phyloP scores from a whole-genome alignment of 2,888 invertebrate genomes.

The Panzeria rudis region DNA sequence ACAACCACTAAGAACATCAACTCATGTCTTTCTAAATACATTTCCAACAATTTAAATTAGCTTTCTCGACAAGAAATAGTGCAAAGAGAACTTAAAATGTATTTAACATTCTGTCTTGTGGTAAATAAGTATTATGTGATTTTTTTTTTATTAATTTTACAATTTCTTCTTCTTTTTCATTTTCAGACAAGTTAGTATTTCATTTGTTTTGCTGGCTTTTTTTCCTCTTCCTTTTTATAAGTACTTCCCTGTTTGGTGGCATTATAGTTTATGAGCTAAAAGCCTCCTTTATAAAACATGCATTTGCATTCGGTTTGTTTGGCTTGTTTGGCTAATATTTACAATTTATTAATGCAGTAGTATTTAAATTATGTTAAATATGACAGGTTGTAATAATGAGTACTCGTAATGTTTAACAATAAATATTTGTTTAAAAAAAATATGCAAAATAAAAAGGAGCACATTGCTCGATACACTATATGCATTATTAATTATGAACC shows the following conservation, averaged over 20 bases:
- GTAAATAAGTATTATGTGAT: conserved; percentile 40
- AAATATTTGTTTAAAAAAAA: conserved; percentile 31
- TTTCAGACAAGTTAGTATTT: conserved; percentile 63
- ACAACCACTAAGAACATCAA: conserved; percentile 4
- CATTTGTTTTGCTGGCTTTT: conserved; percentile 4
- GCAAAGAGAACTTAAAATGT: conserved; percentile 22
- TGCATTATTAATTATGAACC: background rate
- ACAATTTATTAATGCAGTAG: conserved; percentile 81
- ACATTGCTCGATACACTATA: background rate
- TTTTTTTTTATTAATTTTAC: conserved; percentile 3
- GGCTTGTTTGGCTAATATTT: conserved; percentile 78
- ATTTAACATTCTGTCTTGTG: conserved; percentile 47
- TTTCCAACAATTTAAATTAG: conserved; percentile 12
- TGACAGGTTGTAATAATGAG: conserved; percentile 65
- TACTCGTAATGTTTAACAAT: conserved; percentile 40
- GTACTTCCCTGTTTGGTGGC: conserved; percentile 11
- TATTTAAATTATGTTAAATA: conserved; percentile 73
- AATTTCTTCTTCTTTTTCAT: conserved; percentile 1
- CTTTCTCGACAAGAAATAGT: conserved; percentile 10
- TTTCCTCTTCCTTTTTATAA: background rate
- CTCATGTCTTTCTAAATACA: background rate
- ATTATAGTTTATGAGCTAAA: conserved; percentile 50
- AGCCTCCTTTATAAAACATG: conserved; percentile 69
- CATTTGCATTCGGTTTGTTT: conserved; percentile 44
- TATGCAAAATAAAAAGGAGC: background rate